Percentiles rank a stretch among this genome's conserved stretches.
Conservation (phyloP, 2,888 invertebrate species). For the Drosophila phalerata region DNA sequence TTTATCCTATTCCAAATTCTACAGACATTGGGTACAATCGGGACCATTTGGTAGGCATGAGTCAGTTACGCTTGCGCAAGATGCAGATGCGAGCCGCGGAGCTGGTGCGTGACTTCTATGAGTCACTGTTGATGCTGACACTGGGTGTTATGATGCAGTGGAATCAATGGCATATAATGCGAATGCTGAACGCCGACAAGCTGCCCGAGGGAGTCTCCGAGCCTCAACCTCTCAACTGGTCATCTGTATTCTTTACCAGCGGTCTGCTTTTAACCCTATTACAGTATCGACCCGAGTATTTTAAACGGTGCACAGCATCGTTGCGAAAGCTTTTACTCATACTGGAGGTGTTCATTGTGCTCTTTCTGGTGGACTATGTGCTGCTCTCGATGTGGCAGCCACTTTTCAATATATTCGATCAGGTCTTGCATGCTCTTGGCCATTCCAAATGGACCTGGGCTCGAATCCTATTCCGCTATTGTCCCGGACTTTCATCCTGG, state of each 20-base stretch:
- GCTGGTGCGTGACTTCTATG: conserved; percentile 47
- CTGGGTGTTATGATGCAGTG: conserved; percentile 47
- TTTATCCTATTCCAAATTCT: conserved; percentile 21
- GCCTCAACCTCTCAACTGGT: conserved; percentile 25
- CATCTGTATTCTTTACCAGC: conserved; percentile 29
- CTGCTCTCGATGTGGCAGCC: conserved; percentile 52
- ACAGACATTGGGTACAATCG: not conserved
- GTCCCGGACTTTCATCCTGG: conserved; percentile 38
- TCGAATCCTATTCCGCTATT: conserved; percentile 24
- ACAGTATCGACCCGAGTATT: conserved; percentile 37
- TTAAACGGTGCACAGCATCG: not conserved
- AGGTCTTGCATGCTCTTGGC: conserved; percentile 23
- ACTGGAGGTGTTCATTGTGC: conserved; percentile 34
- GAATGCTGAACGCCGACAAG: conserved; percentile 1
- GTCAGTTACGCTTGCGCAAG: conserved; percentile 7
- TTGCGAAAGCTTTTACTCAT: conserved; percentile 33
- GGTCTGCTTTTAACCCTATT: conserved; percentile 42
- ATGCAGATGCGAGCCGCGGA: conserved; percentile 12
- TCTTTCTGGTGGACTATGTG: conserved; percentile 50
- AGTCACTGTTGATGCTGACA: conserved; percentile 46
- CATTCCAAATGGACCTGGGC: conserved; percentile 25
- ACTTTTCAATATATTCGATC: conserved; percentile 28
- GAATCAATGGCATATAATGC: conserved; percentile 49
- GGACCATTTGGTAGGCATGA: conserved; percentile 10
- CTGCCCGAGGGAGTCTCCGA: conserved; percentile 25